A percentile compares a stretch with the other conserved stretches of the same genome.
Evolutionary conservation across 64 coral and sea anemone genomes (phyloP).

Genomic region (Montipora foliosa): DNA sequence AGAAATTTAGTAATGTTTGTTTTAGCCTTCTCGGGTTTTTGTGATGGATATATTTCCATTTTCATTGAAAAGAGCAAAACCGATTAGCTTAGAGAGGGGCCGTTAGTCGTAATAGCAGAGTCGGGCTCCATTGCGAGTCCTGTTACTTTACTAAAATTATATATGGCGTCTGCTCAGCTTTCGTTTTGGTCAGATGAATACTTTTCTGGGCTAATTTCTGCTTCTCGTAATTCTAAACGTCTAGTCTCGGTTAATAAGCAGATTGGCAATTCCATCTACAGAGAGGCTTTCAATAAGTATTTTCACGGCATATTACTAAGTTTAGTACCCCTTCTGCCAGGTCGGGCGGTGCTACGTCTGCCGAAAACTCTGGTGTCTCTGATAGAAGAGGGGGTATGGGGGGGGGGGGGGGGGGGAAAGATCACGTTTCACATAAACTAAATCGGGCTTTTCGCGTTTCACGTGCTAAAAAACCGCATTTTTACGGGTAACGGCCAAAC

Average conservation of each 20-base stretch:
- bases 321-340: conserved; percentile 37
- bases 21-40: conserved; percentile 51
- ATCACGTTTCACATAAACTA: too few species aligned
- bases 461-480: too few species aligned
- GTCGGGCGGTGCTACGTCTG: conserved; percentile 24
- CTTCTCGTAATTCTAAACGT: conserved; percentile 10
- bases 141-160: background rate
- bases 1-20: conserved; percentile 18
- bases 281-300: too few species aligned
- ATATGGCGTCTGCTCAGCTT: background rate
- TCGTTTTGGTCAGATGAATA: conserved; percentile 2
- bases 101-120: conserved; percentile 31
- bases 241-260: conserved; percentile 4
- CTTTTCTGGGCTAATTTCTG: background rate
- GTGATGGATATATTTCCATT: background rate
- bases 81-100: conserved; percentile 57
- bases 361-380: conserved; percentile 14
- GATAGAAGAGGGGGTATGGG: background rate
- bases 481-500: too few species aligned
- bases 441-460: too few species aligned
- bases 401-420: too few species aligned
- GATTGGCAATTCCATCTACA: background rate
- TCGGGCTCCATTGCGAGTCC: conserved; percentile 41
- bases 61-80: conserved; percentile 59
- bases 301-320: conserved; percentile 12